Evolutionary conservation across 2,888 invertebrate genomes (phyloP).

Genomic region (Lasioglossum vierecki): DNA sequence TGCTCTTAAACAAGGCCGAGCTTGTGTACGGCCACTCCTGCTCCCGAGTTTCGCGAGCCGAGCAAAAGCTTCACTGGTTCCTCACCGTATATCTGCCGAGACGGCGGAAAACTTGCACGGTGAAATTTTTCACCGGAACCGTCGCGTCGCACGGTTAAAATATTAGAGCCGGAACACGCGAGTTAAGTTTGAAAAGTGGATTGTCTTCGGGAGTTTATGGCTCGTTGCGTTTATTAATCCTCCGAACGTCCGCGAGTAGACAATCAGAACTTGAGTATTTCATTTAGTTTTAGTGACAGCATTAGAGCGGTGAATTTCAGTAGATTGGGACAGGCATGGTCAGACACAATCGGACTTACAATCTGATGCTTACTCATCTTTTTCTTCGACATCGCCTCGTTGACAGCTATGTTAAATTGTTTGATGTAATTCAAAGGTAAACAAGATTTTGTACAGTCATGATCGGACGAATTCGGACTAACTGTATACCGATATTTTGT

Average conservation of each 20-base stretch:
- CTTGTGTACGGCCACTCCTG: constrained; percentile 40
- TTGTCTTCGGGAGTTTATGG: background rate
- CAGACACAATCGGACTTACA: background rate
- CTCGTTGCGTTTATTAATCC: background rate
- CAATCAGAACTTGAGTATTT: background rate
- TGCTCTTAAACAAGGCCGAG: constrained; percentile 44
- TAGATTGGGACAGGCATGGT: background rate
- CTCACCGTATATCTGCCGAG: constrained; percentile 58
- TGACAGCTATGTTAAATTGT: too few species aligned
- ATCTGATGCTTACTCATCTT: too few species aligned
- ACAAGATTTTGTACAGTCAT: too few species aligned
- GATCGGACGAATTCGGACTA: too few species aligned
- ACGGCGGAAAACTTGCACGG: constrained; percentile 61
- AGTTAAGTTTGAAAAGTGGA: background rate
- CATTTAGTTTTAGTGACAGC: background rate
- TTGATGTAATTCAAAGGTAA: too few species aligned
- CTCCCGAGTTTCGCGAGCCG: constrained; percentile 28
- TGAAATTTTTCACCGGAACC: background rate
- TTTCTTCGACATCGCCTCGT: too few species aligned
- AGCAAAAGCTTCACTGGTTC: background rate
- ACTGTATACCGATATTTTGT: background rate
- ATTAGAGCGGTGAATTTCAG: background rate
- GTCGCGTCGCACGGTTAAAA: background rate
- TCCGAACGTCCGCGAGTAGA: background rate
- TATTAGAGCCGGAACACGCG: background rate